These are phyloP conservation scores for Nephrotoma guestfalica DNA, from an alignment of 2,888 invertebrate genomes.

Conservation along the genomic window DNA sequence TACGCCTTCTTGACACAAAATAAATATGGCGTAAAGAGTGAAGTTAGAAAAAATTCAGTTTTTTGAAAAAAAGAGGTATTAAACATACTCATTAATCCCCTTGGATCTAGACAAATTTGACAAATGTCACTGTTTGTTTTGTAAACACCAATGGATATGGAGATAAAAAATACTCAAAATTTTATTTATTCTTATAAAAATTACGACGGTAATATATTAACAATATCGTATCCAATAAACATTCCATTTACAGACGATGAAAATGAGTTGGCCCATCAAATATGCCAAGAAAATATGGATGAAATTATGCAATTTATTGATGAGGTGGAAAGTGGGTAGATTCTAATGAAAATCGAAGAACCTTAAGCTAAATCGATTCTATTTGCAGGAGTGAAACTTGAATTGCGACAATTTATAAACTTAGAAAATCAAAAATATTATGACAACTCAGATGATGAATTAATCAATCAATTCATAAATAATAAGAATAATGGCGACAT, in stretches of 20 bases:
- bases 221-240: conserved; percentile 17
- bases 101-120: not conserved
- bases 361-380: not conserved
- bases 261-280: conserved; percentile 18
- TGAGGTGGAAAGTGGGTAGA: conserved; percentile 18
- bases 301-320: conserved; percentile 28
- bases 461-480: conserved; percentile 44
- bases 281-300: conserved; percentile 25
- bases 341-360: conserved; percentile 3
- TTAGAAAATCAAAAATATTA: conserved; percentile 50
- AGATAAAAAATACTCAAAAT: not conserved
- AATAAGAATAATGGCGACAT: conserved; percentile 56
- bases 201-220: conserved; percentile 18
- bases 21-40: not conserved
- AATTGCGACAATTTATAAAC: conserved; percentile 46
- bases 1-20: not conserved
- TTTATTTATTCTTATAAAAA: conserved; percentile 26
- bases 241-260: conserved; percentile 23
- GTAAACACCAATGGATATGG: not conserved
- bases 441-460: conserved; percentile 46
- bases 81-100: not conserved
- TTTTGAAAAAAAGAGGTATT: not conserved
- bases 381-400: conserved; percentile 15
- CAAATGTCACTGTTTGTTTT: not conserved
- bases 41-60: not conserved